A percentile compares a stretch with the other conserved stretches of the same genome.
phyloP scores from a whole-genome alignment of 2,888 invertebrate genomes.

The Tenthredo scrophulariae region DNA sequence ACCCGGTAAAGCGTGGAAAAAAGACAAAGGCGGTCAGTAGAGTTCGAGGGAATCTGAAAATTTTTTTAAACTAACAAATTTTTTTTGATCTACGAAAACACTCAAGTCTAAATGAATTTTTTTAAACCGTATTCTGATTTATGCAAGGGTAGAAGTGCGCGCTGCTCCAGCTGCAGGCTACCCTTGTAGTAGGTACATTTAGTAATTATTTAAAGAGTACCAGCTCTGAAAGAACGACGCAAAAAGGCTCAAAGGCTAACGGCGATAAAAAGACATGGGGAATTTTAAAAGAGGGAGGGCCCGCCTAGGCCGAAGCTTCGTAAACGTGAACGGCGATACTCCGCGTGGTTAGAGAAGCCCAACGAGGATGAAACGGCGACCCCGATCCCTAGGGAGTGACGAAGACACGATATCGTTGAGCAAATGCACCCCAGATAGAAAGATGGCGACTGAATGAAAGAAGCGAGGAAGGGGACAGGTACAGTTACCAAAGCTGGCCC shows the following conservation, averaged over 20 bases:
- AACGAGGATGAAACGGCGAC: slow-evolving; percentile 5
- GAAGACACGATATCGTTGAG: slow-evolving; percentile 30
- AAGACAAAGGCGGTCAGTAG: not conserved
- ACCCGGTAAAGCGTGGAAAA: not conserved
- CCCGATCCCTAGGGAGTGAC: slow-evolving; percentile 46
- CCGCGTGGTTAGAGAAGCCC: not conserved
- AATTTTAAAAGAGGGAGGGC: slow-evolving; percentile 35
- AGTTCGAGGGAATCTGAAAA: not conserved
- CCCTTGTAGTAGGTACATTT: slow-evolving; percentile 17
- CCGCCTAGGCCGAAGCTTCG: slow-evolving; percentile 7
- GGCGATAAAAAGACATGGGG: slow-evolving; percentile 38
- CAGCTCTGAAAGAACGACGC: not conserved
- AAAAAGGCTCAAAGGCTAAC: slow-evolving; percentile 44
- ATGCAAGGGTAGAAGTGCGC: not conserved
- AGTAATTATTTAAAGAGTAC: slow-evolving; percentile 45
- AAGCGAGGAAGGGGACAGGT: slow-evolving; percentile 64
- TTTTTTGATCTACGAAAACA: not conserved
- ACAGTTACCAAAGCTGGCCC: slow-evolving; percentile 69
- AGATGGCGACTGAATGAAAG: slow-evolving; percentile 59
- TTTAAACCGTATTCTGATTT: not conserved
- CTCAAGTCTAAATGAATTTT: not conserved
- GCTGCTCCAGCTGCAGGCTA: not conserved
- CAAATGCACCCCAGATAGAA: slow-evolving; percentile 47
- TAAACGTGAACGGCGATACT: slow-evolving; percentile 28
- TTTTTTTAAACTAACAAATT: not conserved